Evolutionary conservation across 2,888 invertebrate genomes (phyloP), one percentile per base, ranked within the genome.

Genomic region (Phoronis australis): DNA sequence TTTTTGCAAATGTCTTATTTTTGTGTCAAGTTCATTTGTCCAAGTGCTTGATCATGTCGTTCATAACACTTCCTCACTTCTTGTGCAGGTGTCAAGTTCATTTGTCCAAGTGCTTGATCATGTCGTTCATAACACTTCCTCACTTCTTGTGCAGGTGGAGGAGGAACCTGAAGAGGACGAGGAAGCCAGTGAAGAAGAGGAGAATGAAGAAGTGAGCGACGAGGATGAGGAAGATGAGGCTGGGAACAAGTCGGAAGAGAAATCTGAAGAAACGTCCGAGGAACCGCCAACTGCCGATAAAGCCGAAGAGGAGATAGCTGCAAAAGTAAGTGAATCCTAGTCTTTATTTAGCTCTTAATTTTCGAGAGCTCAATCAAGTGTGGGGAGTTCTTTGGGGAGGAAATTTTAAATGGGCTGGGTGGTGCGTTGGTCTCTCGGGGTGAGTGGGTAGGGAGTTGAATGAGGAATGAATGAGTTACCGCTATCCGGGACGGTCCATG

Each of bases 91-190:
- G 24, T 23, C 6, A 42, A 42, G 24, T 5, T 23, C 6, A 22
- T 42, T n/a, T 21, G 40, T 21, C 12, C 6, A 39, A 21, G 40
- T 9, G 18, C n/a, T 9, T 6, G 6, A 39, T 39, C 40, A 39
- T 15, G 18, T 9, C 18, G n/a, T 39, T 9, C 40, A 9, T 25
- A 26, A 9, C 21, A 25, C 24, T 15, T 42, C 5, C 41, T 5
- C 9, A 22, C 4, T 22, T 12, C 6, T 21, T 35, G 42, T 48
- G 1, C 51, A 71, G 64, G 62, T 69, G 50, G 71, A 74, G 4
- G 70, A 68, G 42, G 70, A 72, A 37, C 67, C 67, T 21, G 66
- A 62, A 22, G 60, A 59, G 40, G 63, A 63, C 15, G 31, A 31
- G 31, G 31, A 62, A 42, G 66, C 68, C 50, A 61, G 58, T 24